Conservation (phyloP, 2,888 invertebrate species). For the Tachystola acroxantha region DNA sequence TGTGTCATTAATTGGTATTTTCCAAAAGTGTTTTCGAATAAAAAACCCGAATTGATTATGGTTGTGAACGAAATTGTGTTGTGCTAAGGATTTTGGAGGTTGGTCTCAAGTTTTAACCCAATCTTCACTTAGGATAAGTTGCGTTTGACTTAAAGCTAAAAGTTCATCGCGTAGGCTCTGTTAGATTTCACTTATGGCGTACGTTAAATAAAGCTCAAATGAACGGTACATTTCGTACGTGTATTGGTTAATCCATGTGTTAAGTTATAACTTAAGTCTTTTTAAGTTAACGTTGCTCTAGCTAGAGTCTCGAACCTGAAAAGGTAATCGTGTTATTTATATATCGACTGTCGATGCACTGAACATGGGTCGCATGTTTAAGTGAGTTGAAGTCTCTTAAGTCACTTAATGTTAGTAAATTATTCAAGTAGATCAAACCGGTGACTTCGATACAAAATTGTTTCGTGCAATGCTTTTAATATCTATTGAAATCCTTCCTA, state of each 20-base stretch:
- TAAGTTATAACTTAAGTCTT: not conserved
- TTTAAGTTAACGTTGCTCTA: too few species aligned
- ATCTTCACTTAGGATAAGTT: conserved; percentile 5
- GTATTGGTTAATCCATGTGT: conserved; percentile 5
- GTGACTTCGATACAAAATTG: too few species aligned
- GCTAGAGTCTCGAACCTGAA: too few species aligned
- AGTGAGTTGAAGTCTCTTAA: too few species aligned
- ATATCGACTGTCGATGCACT: too few species aligned
- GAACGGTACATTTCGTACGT: conserved; percentile 12
- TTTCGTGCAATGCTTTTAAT: too few species aligned
- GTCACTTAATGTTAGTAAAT: too few species aligned
- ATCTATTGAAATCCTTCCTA: too few species aligned
- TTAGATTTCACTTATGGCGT: conserved; percentile 10
- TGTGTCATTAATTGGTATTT: conserved; percentile 10
- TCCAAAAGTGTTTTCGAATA: conserved; percentile 23
- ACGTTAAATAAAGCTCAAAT: conserved; percentile 5
- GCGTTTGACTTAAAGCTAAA: conserved; percentile 9
- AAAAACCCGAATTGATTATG: conserved; percentile 55
- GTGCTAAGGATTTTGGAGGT: conserved; percentile 67
- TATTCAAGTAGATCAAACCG: too few species aligned
- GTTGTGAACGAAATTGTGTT: conserved; percentile 45
- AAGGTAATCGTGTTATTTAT: not conserved
- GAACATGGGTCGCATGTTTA: too few species aligned
- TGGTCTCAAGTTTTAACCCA: conserved; percentile 23
- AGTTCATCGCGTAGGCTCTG: conserved; percentile 2